These are phyloP conservation scores for Boleophthalmus pectinirostris DNA, from an alignment of 2,113 vertebrate genomes.

Conservation along the genomic window DNA sequence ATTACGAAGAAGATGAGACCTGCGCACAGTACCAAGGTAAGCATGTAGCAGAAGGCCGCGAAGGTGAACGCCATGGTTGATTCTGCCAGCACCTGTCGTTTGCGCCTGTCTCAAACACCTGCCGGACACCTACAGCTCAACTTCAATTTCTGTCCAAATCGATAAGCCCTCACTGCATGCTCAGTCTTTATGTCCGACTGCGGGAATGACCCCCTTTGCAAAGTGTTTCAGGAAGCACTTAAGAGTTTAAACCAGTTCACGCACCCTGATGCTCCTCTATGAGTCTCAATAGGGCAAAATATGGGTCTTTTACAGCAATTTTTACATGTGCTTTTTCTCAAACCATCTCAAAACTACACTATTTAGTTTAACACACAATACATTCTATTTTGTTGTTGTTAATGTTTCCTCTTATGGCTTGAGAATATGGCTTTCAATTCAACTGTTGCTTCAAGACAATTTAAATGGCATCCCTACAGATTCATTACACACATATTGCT, in stretches of 20 bases:
- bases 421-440: conserved; percentile 58
- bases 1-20: conserved; percentile 98
- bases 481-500: conserved; percentile 40
- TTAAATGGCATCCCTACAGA: background rate
- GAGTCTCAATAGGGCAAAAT: conserved; percentile 53
- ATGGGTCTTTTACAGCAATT: conserved; percentile 48
- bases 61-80: conserved; percentile 94
- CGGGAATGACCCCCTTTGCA: conserved; percentile 19
- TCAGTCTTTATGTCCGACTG: conserved; percentile 42
- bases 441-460: conserved; percentile 50
- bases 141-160: conserved; percentile 46
- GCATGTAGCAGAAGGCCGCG: conserved; percentile 98
- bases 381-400: conserved; percentile 32
- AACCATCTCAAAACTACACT: conserved; percentile 38
- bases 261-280: conserved; percentile 48
- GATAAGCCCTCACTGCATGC: conserved; percentile 29
- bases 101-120: background rate
- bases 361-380: conserved; percentile 41
- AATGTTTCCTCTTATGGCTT: conserved; percentile 55
- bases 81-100: conserved; percentile 67
- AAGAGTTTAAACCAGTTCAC: conserved; percentile 26
- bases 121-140: conserved; percentile 36
- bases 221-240: conserved; percentile 56
- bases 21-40: conserved; percentile 92
- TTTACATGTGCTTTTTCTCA: conserved; percentile 41